Percentiles rank a stretch among this genome's conserved stretches.
phyloP scores from a whole-genome alignment of 2,797 vertebrate species.

The Periophthalmus magnuspinnatus region DNA sequence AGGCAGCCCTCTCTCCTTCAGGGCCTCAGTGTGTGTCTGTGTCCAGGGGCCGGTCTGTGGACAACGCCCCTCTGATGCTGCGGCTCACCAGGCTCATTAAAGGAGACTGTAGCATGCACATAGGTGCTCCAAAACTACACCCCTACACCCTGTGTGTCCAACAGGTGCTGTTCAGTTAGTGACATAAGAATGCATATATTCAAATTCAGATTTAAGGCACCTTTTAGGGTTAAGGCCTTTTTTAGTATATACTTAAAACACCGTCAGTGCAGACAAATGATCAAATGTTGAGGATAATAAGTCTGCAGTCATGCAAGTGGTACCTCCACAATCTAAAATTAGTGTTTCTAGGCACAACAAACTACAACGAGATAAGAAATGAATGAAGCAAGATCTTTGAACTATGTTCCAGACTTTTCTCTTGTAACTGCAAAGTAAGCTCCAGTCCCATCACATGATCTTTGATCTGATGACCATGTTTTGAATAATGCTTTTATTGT shows the following conservation, averaged over 20 bases:
- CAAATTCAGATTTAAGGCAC: neutral
- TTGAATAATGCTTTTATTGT: neutral
- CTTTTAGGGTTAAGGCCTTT: no score
- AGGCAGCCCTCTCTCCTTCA: conserved; percentile 43
- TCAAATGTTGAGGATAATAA: neutral
- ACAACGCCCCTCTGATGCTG: conserved; percentile 48
- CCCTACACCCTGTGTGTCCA: neutral
- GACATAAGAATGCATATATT: neutral
- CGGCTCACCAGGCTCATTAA: conserved; percentile 48
- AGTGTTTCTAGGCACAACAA: no score
- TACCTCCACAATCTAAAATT: no score
- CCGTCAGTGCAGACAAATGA: neutral
- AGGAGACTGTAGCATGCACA: conserved; percentile 20
- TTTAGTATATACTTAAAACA: neutral
- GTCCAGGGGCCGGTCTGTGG: conserved; percentile 33
- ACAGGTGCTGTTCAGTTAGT: neutral
- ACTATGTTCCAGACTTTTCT: no score
- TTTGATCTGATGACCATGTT: neutral
- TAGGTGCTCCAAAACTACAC: neutral
- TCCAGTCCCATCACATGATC: neutral
- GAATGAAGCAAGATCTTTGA: no score
- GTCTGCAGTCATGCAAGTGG: neutral
- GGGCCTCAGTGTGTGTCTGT: conserved; percentile 25
- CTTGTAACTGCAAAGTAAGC: neutral
- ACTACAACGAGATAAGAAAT: no score